Evolutionary conservation across 1,140 invertebrate species (phyloP), one percentile per base, ranked within the genome.

Genomic region (Gryon sp.): DNA sequence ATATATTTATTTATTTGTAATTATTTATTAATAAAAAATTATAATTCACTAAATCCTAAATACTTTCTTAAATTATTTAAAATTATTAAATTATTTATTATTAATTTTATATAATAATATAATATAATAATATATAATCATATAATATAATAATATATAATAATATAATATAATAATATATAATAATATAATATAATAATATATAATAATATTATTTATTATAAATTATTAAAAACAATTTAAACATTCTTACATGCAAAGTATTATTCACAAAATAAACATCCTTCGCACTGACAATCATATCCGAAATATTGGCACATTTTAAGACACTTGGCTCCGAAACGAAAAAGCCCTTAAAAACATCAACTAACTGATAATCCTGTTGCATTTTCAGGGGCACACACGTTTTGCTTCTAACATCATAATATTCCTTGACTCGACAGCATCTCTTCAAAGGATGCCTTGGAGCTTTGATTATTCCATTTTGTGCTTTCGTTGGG

Each of bases 371-470:
- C 11, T 30, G 18, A 4, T 30, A 48, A 1, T 48, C 26, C 16
- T 8, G 4, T 5, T 9, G 1, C 16, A 18, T 38, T 41, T 22
- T 22, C 4, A 11, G 12, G 6, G 19, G 18, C 2, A 22, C 6
- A 22, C 40, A 41, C 0, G 0, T 19, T 11, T 19, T n/a, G 22
- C 8, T 32, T 5, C 16, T 30, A 11, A 6, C 11, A 11, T 32
- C 24, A 5, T 32, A 48, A 32, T 30, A 48, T 19, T 48, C 24
- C 15, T 19, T 48, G n/a, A 12, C 14, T 15, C 9, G 2, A n/a
- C 45, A 48, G 15, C 45, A 48, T 19, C 45, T 48, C 19, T 32
- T 30, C 12, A 48, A 12, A 1, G 26, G 45, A 4, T 18, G 32
- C 11, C 45, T 30, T n/a, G 0, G n/a, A 4, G 15, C 14, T 30